Evolutionary conservation across 2,888 invertebrate species (phyloP), one percentile per base, ranked within the genome.

Genomic region (Ditylenchus weischeri): DNA sequence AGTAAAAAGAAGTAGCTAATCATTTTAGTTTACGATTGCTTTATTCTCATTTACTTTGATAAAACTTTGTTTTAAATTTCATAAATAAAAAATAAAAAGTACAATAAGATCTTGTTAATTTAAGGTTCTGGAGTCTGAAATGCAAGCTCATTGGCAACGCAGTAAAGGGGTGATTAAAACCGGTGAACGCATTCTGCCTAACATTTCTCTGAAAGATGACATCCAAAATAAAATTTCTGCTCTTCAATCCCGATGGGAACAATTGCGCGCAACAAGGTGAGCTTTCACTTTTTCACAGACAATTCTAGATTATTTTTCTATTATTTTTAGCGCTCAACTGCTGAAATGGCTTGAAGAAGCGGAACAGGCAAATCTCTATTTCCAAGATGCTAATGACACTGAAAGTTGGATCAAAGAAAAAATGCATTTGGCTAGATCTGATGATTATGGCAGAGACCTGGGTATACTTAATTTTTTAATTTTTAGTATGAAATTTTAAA

Each of bases 401-500:
- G 74, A 74, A 50, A 65, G 65, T 57, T 74, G 74, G 74, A 64
- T 74, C 48, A 72, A 67, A 76, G 96, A 96, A 84, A 93, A 93
- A 85, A 90, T 92, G 85, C 90, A 93, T 0, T 87, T 98, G 50
- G 91, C 93, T 18, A 88, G 89, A 15, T 91, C 92, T 0, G 88
- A 88, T 62, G 96, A 98, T 86, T 90, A 90, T 81, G 96, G 96
- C 0, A 89, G 89, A 54, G 83, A 83, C 64, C 76, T 77, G 64
- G 43, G 43, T 43, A 43, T 13, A 43, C 1, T 38, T 6, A 43
- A 15, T 6, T 43, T 13, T 43, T 43, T 43, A 8, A 43, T 43
- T 43, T 13, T 13, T 13, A 43, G 8, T 43, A 15, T 43, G 43
- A 43, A 6, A 43, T 13, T 13, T 43, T 43, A 8, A 43, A 10